Evolutionary conservation across 2,797 vertebrate genomes (phyloP).

Genomic region (Lacerta agilis): DNA sequence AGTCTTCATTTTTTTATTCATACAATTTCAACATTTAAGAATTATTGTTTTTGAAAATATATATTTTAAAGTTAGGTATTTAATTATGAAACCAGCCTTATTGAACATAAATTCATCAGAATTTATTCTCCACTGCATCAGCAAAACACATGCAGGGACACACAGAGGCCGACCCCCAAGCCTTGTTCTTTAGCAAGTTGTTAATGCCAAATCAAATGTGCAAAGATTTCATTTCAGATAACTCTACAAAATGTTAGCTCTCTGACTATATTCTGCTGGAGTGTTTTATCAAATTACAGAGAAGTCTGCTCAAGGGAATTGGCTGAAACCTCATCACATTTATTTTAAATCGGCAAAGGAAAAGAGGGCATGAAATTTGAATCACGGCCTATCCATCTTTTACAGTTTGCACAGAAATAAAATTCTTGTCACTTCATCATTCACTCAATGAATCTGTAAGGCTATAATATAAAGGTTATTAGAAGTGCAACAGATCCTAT

Average conservation of each 20-base stretch:
- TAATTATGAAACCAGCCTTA: not conserved
- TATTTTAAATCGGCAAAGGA: slow-evolving; percentile 36
- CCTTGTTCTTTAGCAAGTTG: slow-evolving; percentile 2
- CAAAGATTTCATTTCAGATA: slow-evolving; percentile 38
- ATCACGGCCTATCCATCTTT: slow-evolving; percentile 14
- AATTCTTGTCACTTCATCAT: not conserved
- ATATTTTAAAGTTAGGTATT: not conserved
- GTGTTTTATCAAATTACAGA: slow-evolving; percentile 38
- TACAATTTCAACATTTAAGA: not conserved
- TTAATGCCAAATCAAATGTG: slow-evolving; percentile 30
- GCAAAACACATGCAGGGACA: not conserved
- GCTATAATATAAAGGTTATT: slow-evolving; percentile 13
- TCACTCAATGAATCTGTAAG: slow-evolving; percentile 13
- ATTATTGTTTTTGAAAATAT: not conserved
- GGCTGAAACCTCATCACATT: slow-evolving; percentile 29
- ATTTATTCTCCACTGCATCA: not conserved
- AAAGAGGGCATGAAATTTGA: slow-evolving; percentile 31
- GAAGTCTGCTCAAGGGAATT: slow-evolving; percentile 36
- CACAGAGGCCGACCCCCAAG: not conserved
- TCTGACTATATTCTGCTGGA: slow-evolving; percentile 18
- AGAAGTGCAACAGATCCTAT: not conserved
- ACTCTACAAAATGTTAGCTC: slow-evolving; percentile 20
- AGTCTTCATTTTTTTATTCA: not conserved
- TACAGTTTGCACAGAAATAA: slow-evolving; percentile 2
- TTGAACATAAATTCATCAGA: not conserved